Conservation (phyloP, 2,888 invertebrate species). For the Saturnia pavonia region DNA sequence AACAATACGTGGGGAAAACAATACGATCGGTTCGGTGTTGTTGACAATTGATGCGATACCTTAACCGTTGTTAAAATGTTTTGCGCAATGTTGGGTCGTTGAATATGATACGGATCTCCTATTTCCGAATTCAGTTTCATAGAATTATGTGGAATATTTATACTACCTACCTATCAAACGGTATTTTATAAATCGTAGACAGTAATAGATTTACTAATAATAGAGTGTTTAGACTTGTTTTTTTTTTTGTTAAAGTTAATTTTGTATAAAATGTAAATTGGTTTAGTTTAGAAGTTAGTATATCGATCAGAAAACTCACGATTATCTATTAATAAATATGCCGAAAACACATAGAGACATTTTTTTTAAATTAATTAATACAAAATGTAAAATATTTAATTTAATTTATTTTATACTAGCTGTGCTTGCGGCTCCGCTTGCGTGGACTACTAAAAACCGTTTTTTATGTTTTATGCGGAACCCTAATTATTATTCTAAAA, state of each 20-base stretch:
- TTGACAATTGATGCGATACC: slow-evolving; percentile 46
- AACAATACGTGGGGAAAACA: slow-evolving; percentile 51
- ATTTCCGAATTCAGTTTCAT: background rate
- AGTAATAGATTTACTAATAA: background rate
- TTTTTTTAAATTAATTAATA: background rate
- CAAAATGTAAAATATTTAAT: no score
- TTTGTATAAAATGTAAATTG: background rate
- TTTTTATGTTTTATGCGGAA: no score
- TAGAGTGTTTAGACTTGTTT: background rate
- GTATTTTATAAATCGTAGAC: background rate
- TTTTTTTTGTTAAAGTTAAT: background rate
- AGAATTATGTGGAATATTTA: background rate
- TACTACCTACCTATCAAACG: background rate
- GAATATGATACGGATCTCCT: background rate
- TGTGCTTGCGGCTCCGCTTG: no score
- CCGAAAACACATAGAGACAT: background rate
- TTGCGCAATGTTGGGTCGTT: slow-evolving; percentile 1
- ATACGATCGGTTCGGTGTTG: slow-evolving; percentile 44
- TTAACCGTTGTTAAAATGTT: slow-evolving; percentile 26
- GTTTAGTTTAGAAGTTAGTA: background rate
- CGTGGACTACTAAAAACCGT: no score
- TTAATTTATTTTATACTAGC: no score
- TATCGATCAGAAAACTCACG: background rate
- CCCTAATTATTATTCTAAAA: no score
- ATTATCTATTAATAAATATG: background rate